Percentiles rank a stretch among this genome's conserved stretches.
phyloP scores from a whole-genome alignment of 2,888 invertebrate genomes.

The Archaeoteleia sp. region DNA sequence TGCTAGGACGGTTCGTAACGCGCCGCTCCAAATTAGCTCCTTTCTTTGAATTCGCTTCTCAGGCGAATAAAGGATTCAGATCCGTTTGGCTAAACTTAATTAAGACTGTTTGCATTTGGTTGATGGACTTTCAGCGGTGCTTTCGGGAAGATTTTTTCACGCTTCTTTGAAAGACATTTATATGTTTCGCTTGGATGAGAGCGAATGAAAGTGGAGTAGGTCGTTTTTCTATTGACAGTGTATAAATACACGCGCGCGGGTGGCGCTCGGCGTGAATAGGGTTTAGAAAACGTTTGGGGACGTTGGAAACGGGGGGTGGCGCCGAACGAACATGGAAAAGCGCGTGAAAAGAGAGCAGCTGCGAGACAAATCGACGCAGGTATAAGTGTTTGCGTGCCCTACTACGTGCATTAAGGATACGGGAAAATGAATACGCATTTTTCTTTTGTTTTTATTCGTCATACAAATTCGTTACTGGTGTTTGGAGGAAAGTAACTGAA shows the following conservation, averaged over 20 bases:
- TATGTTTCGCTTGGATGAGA: constrained; percentile 14
- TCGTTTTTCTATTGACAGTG: constrained; percentile 44
- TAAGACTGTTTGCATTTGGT: too few relatives aligned
- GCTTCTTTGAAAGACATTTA: constrained; percentile 27
- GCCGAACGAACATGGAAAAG: constrained; percentile 18
- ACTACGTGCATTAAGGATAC: too few relatives aligned
- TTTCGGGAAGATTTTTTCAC: constrained; percentile 23
- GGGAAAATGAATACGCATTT: too few relatives aligned
- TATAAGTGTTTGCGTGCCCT: too few relatives aligned
- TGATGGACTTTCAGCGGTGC: too few relatives aligned
- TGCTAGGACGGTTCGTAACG: not conserved
- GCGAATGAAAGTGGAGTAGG: constrained; percentile 46
- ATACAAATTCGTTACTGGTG: too few relatives aligned
- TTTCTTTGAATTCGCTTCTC: not conserved
- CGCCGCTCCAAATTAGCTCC: constrained; percentile 12
- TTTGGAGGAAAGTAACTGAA: too few relatives aligned
- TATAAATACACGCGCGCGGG: constrained; percentile 39
- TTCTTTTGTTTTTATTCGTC: too few relatives aligned
- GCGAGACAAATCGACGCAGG: not conserved
- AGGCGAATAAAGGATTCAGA: not conserved
- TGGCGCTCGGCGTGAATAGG: constrained; percentile 30
- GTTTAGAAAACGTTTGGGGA: constrained; percentile 39
- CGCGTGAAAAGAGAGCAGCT: not conserved
- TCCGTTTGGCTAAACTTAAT: not conserved
- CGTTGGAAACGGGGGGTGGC: constrained; percentile 4